Conservation (phyloP, 2,888 invertebrate species). For the Pecten maximus region DNA sequence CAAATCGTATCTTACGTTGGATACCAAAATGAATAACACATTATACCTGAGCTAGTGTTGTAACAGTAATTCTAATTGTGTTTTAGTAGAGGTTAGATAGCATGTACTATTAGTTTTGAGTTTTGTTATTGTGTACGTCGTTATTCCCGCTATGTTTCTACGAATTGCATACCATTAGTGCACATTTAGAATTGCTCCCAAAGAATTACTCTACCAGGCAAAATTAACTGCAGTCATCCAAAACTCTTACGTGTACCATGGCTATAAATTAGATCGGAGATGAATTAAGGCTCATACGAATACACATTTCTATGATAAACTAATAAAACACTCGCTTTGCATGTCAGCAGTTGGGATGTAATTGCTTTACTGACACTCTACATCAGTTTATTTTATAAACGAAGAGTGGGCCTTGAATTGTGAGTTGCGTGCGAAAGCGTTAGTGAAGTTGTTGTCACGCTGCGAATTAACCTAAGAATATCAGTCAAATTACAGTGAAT, state of each 20-base stretch:
- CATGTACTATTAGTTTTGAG: too few species aligned
- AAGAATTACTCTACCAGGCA: background rate
- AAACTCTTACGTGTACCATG: background rate
- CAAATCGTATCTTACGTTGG: too few species aligned
- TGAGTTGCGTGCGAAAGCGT: background rate
- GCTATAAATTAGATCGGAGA: constrained; percentile 3
- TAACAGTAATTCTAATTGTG: too few species aligned
- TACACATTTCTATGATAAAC: background rate
- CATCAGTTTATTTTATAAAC: background rate
- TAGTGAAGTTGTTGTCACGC: background rate
- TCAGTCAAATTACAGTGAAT: background rate
- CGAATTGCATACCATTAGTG: background rate
- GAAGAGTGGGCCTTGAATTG: background rate
- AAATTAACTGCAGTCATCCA: background rate
- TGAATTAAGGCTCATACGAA: background rate
- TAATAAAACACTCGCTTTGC: background rate
- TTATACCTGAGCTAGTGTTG: too few species aligned
- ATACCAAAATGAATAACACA: too few species aligned
- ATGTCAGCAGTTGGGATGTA: background rate
- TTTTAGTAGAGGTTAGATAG: too few species aligned
- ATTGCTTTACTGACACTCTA: background rate
- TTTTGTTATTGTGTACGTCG: background rate
- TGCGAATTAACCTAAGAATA: background rate
- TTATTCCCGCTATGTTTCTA: background rate
- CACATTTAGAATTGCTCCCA: background rate